Percentiles rank a stretch among this genome's conserved stretches.
Conservation (phyloP, 2,113 vertebrate species). For the Emydocephalus ijimae region DNA sequence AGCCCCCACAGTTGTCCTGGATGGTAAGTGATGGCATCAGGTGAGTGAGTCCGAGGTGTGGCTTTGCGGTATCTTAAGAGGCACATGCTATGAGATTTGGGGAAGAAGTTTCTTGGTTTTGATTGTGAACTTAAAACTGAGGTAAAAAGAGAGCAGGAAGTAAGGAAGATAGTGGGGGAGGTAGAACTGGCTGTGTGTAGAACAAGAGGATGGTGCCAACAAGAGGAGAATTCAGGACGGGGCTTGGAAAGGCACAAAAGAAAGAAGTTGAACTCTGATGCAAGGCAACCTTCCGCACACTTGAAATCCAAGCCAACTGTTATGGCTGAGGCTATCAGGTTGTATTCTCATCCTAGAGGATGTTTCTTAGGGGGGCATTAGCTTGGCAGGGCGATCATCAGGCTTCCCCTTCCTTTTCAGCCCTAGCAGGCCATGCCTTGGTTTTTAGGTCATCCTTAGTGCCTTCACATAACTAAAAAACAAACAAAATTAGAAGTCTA, state of each 20-base stretch:
- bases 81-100: background rate
- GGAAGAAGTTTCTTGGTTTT: background rate
- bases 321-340: background rate
- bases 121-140: background rate
- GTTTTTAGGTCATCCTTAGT: background rate
- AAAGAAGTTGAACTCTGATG: background rate
- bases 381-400: background rate
- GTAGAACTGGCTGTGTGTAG: background rate
- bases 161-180: accelerated
- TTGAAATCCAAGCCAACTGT: background rate
- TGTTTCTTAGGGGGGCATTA: background rate
- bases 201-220: accelerated
- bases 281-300: background rate
- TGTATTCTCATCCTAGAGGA: background rate
- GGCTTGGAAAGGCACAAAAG: background rate
- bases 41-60: background rate
- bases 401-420: background rate
- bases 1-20: background rate
- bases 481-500: background rate
- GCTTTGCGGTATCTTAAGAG: background rate
- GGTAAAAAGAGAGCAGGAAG: accelerated
- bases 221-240: background rate
- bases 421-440: background rate
- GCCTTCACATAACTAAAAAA: background rate
- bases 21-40: constrained; percentile 14